Conservation (phyloP, 2,888 invertebrate species). For the Epiblema foenella region DNA sequence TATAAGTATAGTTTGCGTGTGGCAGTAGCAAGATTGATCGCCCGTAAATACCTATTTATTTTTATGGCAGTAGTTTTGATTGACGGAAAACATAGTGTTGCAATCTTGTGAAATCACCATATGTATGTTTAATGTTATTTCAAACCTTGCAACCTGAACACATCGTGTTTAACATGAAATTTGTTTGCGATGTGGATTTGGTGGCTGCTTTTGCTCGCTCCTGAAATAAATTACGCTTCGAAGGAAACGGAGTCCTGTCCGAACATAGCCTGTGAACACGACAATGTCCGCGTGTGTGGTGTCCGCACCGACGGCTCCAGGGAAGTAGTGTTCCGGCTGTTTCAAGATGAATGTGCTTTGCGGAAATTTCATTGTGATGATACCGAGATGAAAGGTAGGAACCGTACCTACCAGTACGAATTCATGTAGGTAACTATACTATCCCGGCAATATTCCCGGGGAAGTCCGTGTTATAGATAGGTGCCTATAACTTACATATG, state of each 20-base stretch:
- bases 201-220: not conserved
- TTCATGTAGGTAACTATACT: no score
- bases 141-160: not conserved
- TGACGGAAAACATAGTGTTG: not conserved
- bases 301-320: not conserved
- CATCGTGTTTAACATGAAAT: not conserved
- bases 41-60: not conserved
- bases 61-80: not conserved
- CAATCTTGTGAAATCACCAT: not conserved
- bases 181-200: constrained; percentile 14
- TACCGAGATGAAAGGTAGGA: constrained; percentile 12
- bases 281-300: constrained; percentile 19
- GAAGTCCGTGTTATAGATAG: no score
- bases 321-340: constrained; percentile 12
- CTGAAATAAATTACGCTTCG: not conserved
- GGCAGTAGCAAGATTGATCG: not conserved
- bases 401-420: not conserved
- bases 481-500: no score
- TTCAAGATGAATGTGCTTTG: constrained; percentile 18
- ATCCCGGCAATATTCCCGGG: no score
- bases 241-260: not conserved
- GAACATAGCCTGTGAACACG: constrained; percentile 3
- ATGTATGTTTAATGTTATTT: not conserved
- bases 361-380: constrained; percentile 18
- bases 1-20: not conserved